These are phyloP conservation scores for Myzus persicae DNA, from an alignment of 1,140 invertebrate species.

Conservation along the genomic window DNA sequence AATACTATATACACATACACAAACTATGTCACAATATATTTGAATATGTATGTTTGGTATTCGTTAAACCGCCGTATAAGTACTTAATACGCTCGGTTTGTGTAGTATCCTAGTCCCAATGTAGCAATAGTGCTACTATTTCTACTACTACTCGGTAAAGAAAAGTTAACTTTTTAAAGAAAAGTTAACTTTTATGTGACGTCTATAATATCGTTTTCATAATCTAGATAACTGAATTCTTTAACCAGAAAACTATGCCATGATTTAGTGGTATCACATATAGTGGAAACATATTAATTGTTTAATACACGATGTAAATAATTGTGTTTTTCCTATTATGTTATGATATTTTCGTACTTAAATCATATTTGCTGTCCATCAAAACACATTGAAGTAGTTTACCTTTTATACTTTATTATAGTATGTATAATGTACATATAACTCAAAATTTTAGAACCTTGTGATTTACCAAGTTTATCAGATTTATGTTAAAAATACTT, in stretches of 20 bases:
- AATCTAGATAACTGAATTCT: background rate
- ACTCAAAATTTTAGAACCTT: background rate
- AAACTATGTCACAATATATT: background rate
- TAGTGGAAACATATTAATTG: too few relatives aligned
- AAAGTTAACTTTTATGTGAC: background rate
- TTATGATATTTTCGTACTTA: background rate
- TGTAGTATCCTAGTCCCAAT: background rate
- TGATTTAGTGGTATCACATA: too few relatives aligned
- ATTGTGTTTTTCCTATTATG: background rate
- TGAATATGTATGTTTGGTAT: background rate
- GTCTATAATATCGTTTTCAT: background rate
- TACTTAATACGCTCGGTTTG: constrained; percentile 38
- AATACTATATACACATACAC: background rate
- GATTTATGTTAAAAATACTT: background rate
- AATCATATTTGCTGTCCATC: background rate
- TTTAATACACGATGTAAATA: background rate
- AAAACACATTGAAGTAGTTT: too few relatives aligned
- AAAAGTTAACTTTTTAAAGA: background rate
- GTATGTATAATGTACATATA: too few relatives aligned
- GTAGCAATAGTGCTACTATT: background rate
- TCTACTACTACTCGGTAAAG: background rate
- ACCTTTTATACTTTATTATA: background rate
- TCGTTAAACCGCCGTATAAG: constrained; percentile 21
- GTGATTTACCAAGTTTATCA: background rate
- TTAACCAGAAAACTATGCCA: background rate